Percentiles rank a stretch among this genome's conserved stretches.
Evolutionary conservation across 2,888 invertebrate species (phyloP).

Genomic region (Chrysolina americana): DNA sequence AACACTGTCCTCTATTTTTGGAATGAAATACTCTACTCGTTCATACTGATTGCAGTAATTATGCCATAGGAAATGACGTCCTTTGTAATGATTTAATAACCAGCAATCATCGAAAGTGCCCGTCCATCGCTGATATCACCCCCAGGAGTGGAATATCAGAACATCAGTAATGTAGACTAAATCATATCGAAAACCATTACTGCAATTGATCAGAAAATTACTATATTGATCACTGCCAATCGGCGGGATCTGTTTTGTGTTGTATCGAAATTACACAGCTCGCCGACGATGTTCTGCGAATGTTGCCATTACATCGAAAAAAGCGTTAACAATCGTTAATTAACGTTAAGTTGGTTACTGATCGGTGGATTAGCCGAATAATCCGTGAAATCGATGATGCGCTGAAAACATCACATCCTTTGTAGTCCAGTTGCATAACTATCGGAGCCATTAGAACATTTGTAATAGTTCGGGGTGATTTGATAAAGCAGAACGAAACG

Average conservation of each 20-base stretch:
- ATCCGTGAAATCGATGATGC: slow-evolving; percentile 33
- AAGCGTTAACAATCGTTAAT: slow-evolving; percentile 38
- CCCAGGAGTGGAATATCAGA: slow-evolving; percentile 7
- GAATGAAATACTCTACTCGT: not conserved
- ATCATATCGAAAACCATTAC: slow-evolving; percentile 16
- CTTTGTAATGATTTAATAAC: not conserved
- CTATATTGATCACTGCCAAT: slow-evolving; percentile 13
- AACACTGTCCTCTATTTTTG: no score
- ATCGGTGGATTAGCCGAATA: slow-evolving; percentile 31
- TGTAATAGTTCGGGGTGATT: slow-evolving; percentile 6
- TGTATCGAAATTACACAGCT: slow-evolving; percentile 24
- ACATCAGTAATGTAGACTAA: slow-evolving; percentile 13
- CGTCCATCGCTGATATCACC: not conserved
- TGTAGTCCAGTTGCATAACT: slow-evolving; percentile 6
- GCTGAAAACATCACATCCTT: slow-evolving; percentile 29
- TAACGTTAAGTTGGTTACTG: slow-evolving; percentile 32
- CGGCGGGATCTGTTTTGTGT: slow-evolving; percentile 28
- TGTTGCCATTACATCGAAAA: slow-evolving; percentile 28
- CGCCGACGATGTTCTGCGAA: slow-evolving; percentile 16
- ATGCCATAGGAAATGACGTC: not conserved
- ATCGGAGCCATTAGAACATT: not conserved
- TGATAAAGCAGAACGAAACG: not conserved
- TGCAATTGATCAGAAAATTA: slow-evolving; percentile 26
- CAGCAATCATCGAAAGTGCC: slow-evolving; percentile 11
- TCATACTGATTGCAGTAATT: not conserved